Base-by-base conservation (phyloP, 2,888 invertebrate genomes). In the Celastrina argiolus region DNA sequence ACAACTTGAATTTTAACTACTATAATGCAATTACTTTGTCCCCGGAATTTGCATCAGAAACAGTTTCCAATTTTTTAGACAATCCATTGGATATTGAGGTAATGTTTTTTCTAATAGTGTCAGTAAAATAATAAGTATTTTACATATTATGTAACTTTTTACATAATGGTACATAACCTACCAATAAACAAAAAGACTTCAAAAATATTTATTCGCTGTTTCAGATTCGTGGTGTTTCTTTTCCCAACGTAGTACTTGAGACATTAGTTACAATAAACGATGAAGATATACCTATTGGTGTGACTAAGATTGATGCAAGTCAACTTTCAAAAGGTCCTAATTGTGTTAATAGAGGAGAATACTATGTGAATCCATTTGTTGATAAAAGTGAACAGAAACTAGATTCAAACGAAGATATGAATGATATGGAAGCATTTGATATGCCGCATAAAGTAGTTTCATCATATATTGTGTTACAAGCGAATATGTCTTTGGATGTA, bases 401-500 rank as follows among this genome's bases (percentile, higher is more conserved):
- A 42, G 72, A 75, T 16, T 80, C 87, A 45, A 81, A 84, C 72
- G 73, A 69, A 26, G 22, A 51, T 12, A 22, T 22, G 4, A 12
- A 26, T 51, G 12, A 26, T 5, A 26, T 22, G 12, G 51, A 51
- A 12, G 10, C 22, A 2, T 36, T 2, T 12, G n/a, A 79, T 0
- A 72, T 66, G 31, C 81, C 84, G 0, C 67, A 75, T 12, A 64
- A 81, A 41, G 56, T 81, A 1, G 78, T 89, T 28, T 81, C 79
- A 45, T 72, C 85, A 22, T 73, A 76, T 6, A 68, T 81, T 0
- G 74, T 89, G 51, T 72, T 89, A 68, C 73, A 82, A 69, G 79
- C 89, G 1, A 86, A 90, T 72, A 90, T 90, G 88, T 77, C 78
- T 36, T 71, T 91, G 45, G 82, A 85, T 73, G 79, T 82, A n/a